Evolutionary conservation across 1,140 invertebrate genomes (phyloP), one percentile per base, ranked within the genome.

Genomic region (Scaptomyza montana): DNA sequence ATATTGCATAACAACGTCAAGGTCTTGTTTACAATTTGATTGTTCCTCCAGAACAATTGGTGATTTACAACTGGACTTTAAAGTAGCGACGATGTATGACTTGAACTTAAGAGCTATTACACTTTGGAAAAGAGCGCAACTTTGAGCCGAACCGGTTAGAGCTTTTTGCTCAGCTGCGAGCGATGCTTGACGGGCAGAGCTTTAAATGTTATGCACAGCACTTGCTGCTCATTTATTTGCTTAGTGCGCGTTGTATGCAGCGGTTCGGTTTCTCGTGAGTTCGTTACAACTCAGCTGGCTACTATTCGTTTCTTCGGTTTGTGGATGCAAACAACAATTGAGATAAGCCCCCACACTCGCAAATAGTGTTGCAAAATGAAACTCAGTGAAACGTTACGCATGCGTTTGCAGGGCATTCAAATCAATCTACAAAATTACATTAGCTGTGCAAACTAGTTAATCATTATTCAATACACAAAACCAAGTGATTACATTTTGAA

Each of bases 351-450:
- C 9, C n/a, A 16, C 8, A 30, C 13, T 39, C 45, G 21, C 43
- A 57, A 51, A 66, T 47, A 77, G 68, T 70, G 64, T 33, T 60
- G 61, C 68, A 86, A 86, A 78, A 86, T 86, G 82, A 86, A 86
- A 87, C 75, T 78, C 67, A 77, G 82, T 73, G 79, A 89, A 55
- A 78, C 72, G 84, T 75, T 84, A 70, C 68, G 69, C 79, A 89
- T 82, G 82, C 84, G 82, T 68, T 61, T 72, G 73, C 79, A 70
- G 72, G 41, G 84, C 79, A 79, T 65, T 49, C 76, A 66, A 74
- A 67, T 61, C 68, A 51, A 39, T 30, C 43, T 39, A 50, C 25
- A 61, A 62, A 75, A 62, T 54, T 57, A 77, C 68, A 67, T 60
- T 54, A 41, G 60, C 56, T 50, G 49, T 25, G 33, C 46, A 41